Evolutionary conservation across 2,113 vertebrate species (phyloP), one percentile per base, ranked within the genome.

Genomic region (Talpa occidentalis): DNA sequence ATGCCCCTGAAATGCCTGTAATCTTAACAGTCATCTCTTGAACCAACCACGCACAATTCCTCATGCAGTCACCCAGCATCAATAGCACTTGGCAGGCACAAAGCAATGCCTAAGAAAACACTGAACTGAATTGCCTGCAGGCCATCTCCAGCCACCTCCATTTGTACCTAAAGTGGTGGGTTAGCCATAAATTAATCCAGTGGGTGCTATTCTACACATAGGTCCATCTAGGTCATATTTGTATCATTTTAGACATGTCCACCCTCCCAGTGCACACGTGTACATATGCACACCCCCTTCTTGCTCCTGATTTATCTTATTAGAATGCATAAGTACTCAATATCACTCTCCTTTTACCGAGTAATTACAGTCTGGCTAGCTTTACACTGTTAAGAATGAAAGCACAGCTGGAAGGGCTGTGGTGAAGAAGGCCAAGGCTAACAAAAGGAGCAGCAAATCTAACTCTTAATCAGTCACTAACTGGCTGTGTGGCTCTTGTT

Each of bases 1-100:
- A 94, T 94, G 32, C 14, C 96, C 91, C 85, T 59, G 69, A 95
- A 96, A 90, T 88, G 81, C 64, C 78, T 81, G 40, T 56, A 21
- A 62, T 90, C 64, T 72, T 52, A 70, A 59, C 2, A 88, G 47
- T 52, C 44, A 88, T 60, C n/a, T 21, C 21, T 81, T 91, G 79
- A 91, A 78, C 64, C 72, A 62, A 88, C 54, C 35, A 30, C 59
- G 21, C 44, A 54, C 56, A 47, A 80, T 10, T 94, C 40, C 74
- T 84, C 47, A 64, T 64, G 30, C 42, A 76, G 40, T 72, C 26
- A 10, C 30, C 30, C 76, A 78, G 40, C 73, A 42, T 83, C 69
- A 70, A 12, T 42, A 40, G 52, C 4, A 47, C 60, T 79, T 81
- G 64, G 17, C 69, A 95, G 54, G 7, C 76, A 47, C 72, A 70